phyloP scores from a whole-genome alignment of 2,113 vertebrate genomes.

The Myocastor coypus region DNA sequence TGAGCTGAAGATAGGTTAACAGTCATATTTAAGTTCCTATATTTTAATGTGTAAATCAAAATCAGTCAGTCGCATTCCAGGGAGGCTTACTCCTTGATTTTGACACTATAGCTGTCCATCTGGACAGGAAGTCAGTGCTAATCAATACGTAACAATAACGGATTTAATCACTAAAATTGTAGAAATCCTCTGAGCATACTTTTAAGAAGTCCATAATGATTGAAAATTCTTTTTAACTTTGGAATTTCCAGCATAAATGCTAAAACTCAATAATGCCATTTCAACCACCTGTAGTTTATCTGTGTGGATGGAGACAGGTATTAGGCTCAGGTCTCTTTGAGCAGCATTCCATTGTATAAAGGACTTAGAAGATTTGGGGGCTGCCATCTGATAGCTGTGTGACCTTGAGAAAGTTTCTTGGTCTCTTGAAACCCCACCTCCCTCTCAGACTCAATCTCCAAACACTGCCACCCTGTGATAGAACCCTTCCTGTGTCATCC shows the following conservation, averaged over 20 bases:
- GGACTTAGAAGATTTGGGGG: neutral
- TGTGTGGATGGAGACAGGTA: slow-evolving; percentile 29
- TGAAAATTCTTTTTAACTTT: slow-evolving; percentile 63
- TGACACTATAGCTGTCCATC: neutral
- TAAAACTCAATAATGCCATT: slow-evolving; percentile 6
- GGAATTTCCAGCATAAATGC: slow-evolving; percentile 55
- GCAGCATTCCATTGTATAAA: neutral
- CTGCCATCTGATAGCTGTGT: neutral
- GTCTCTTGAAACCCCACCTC: neutral
- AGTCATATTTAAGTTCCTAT: neutral
- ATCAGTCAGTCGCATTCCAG: neutral
- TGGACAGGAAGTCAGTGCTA: slow-evolving; percentile 1
- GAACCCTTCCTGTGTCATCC: neutral
- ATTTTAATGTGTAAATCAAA: slow-evolving; percentile 26
- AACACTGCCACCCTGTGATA: neutral
- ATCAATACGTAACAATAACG: neutral
- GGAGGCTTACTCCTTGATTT: neutral
- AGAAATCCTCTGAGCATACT: slow-evolving; percentile 35
- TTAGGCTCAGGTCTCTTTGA: neutral
- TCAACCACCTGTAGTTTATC: slow-evolving; percentile 51
- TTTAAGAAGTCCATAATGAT: slow-evolving; percentile 46
- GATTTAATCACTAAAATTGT: slow-evolving; percentile 53
- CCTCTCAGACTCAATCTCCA: neutral
- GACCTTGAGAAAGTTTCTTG: neutral
- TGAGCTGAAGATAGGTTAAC: neutral